phyloP scores from a whole-genome alignment of 2,797 vertebrate species.

The Spheniscus humboldti region DNA sequence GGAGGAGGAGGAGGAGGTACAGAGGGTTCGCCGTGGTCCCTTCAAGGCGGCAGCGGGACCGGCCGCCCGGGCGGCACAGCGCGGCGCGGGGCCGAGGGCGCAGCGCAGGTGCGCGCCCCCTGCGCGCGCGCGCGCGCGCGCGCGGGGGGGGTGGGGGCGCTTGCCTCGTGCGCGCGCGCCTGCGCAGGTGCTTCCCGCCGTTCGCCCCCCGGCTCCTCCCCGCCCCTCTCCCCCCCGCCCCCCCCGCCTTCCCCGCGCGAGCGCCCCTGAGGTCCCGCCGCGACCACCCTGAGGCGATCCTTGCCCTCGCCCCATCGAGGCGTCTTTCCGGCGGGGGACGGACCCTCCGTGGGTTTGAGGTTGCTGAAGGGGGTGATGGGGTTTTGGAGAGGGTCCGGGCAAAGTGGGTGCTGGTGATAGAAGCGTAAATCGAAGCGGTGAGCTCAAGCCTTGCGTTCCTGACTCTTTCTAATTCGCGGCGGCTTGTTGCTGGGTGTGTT shows the following conservation, averaged over 20 bases:
- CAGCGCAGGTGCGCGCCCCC: constrained; percentile 19
- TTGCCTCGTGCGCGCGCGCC: too few relatives aligned
- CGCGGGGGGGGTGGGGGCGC: neutral
- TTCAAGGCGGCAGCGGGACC: neutral
- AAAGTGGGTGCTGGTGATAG: neutral
- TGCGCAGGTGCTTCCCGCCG: too few relatives aligned
- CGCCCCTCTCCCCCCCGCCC: too few relatives aligned
- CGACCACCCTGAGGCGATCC: rapidly evolving
- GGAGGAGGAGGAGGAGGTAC: neutral
- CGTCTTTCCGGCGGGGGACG: too few relatives aligned
- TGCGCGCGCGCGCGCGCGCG: neutral
- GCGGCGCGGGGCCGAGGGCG: neutral
- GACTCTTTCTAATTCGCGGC: neutral
- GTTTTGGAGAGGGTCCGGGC: neutral
- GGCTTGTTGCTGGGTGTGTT: too few relatives aligned
- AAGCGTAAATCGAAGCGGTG: neutral
- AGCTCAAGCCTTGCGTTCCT: too few relatives aligned
- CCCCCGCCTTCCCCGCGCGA: neutral
- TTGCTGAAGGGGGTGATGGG: neutral
- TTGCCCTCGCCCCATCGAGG: rapidly evolving
- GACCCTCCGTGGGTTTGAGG: neutral
- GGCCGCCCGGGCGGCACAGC: neutral
- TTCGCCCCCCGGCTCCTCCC: neutral
- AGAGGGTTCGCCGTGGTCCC: neutral
- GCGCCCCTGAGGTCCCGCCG: neutral